Evolutionary conservation across 92 coral and sea anemone species (phyloP).

Genomic region (Siderastrea radians): DNA sequence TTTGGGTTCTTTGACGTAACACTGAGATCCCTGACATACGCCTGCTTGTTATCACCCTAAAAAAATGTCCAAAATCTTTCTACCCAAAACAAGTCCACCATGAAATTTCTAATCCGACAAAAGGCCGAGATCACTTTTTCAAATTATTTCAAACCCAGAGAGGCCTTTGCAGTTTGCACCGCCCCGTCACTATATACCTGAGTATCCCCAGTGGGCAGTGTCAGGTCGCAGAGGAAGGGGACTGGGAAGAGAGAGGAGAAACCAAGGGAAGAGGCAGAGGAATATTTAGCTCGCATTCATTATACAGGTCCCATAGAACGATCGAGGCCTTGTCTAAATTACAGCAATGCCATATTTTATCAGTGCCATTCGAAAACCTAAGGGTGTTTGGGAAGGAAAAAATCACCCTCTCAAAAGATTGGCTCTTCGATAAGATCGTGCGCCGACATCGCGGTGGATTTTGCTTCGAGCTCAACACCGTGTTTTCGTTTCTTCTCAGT

Average conservation of each 20-base stretch:
- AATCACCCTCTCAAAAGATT: constrained; percentile 31
- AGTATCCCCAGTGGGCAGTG: too few species aligned
- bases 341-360: constrained; percentile 50
- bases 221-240: not conserved
- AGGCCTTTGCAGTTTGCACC: too few species aligned
- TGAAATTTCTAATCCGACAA: too few species aligned
- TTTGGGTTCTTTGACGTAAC: too few species aligned
- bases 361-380: constrained; percentile 75
- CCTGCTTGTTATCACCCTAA: too few species aligned
- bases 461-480: constrained; percentile 66
- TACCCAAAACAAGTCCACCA: too few species aligned
- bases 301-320: constrained; percentile 47
- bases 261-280: not conserved
- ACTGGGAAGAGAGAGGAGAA: not conserved
- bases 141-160: too few species aligned
- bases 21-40: too few species aligned
- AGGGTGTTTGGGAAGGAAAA: constrained; percentile 37
- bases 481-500: constrained; percentile 56
- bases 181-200: too few species aligned
- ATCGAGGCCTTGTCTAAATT: constrained; percentile 39
- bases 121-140: too few species aligned
- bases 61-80: too few species aligned
- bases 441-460: constrained; percentile 66
- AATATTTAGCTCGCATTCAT: constrained; percentile 63
- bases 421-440: constrained; percentile 69